Evolutionary conservation across 2,888 invertebrate genomes (phyloP), one percentile per base, ranked within the genome.

Genomic region (Idaea biselata): DNA sequence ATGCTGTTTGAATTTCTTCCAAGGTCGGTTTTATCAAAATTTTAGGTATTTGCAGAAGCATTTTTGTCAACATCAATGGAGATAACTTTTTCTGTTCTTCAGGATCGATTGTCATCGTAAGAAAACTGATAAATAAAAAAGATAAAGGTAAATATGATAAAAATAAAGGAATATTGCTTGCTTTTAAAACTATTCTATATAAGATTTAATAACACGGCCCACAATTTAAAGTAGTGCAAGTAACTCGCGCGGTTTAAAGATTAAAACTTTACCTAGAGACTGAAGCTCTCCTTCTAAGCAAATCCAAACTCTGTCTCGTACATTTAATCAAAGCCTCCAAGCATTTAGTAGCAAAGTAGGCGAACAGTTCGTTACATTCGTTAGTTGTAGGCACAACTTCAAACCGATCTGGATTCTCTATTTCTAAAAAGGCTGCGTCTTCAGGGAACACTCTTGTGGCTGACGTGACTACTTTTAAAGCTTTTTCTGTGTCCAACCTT

Each of bases 341-440:
- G 67, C 96, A 94, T 84, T 95, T 96, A 60, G 95, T 94, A 72
- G 97, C 96, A 76, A 97, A 97, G 80, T 95, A 95, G 0, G 95
- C 95, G 80, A 96, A 97, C 59, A 97, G 88, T 79, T 97, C 97
- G 80, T 96, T 95, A 75, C 96, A 96, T 78, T 97, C 96, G 60
- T 94, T 95, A 58, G 95, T 94, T 4, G 95, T 88, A 55, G 93
- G 93, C 60, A 80, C 75, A 31, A 95, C 77, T 65, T 96, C 95
- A 72, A 94, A 93, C 31, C 89, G 83, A 54, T 93, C 90, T 7
- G 94, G 93, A 73, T 93, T 93, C 68, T 95, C 95, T 59, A 96
- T 93, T 74, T 94, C 94, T 73, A 93, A 87, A 72, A 96, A 95
- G 32, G 94, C 95, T 94, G 94, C 92, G 75, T 94, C 94, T 70